Percentiles rank a stretch among this genome's conserved stretches.
Conservation (phyloP, 2,113 vertebrate genomes). For the Sialia sialis region DNA sequence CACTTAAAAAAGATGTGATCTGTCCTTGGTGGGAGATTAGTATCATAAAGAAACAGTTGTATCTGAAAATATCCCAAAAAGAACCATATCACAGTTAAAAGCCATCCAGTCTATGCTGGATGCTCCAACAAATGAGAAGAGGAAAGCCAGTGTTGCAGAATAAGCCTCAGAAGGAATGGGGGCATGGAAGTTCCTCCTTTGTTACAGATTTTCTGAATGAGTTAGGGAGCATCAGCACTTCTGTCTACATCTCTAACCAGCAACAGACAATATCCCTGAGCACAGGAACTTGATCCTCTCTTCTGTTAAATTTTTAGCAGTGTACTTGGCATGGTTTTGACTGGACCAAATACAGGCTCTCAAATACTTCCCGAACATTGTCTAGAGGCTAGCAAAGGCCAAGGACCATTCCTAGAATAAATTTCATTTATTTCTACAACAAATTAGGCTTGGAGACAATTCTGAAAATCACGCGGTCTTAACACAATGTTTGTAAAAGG, state of each 20-base stretch:
- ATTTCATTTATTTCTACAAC: background rate
- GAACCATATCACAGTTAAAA: background rate
- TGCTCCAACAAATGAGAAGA: background rate
- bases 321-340: background rate
- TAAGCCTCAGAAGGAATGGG: background rate
- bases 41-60: background rate
- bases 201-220: background rate
- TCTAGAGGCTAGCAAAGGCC: background rate
- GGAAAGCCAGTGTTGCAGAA: background rate
- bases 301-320: background rate
- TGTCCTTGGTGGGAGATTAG: background rate
- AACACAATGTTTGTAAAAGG: background rate
- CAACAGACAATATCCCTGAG: background rate
- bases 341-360: background rate
- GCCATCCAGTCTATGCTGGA: background rate
- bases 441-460: background rate
- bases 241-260: background rate
- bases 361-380: background rate
- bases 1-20: fast-evolving
- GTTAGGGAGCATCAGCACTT: background rate
- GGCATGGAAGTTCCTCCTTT: background rate
- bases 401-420: background rate
- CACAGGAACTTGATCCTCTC: background rate
- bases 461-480: background rate
- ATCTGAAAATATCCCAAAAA: background rate